A percentile compares a stretch with the other conserved stretches of the same genome.
These are phyloP conservation scores for Gerris lacustris DNA, from an alignment of 2,888 invertebrate genomes.

Conservation along the genomic window DNA sequence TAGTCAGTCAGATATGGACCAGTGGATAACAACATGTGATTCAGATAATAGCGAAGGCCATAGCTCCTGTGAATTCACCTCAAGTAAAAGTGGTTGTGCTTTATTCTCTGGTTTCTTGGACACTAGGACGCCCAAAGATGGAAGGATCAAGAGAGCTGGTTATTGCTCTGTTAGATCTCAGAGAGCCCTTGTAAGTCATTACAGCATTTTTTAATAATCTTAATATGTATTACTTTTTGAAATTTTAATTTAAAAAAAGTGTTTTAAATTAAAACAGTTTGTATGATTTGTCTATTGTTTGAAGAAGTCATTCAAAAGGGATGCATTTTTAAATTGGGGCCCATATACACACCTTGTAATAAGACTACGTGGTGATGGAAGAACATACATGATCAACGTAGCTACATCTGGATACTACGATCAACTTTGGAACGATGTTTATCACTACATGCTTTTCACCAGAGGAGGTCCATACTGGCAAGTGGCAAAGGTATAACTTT, in stretches of 20 bases:
- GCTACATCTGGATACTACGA: constrained; percentile 65
- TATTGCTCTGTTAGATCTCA: constrained; percentile 67
- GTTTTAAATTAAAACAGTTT: too few relatives aligned
- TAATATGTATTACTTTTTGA: constrained; percentile 8
- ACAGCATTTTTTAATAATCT: not conserved
- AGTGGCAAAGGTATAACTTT: constrained; percentile 53
- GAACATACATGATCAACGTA: constrained; percentile 75
- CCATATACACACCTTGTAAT: constrained; percentile 63
- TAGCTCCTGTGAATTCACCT: constrained; percentile 32
- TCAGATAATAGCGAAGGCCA: constrained; percentile 68
- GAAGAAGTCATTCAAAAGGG: constrained; percentile 70
- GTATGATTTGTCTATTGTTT: constrained; percentile 30
- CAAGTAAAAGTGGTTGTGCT: constrained; percentile 56
- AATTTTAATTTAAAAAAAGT: too few relatives aligned
- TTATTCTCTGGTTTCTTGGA: constrained; percentile 59
- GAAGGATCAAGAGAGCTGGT: constrained; percentile 60
- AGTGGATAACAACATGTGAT: constrained; percentile 65
- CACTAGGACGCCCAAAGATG: constrained; percentile 65
- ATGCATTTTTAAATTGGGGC: constrained; percentile 58
- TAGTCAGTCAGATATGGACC: constrained; percentile 47
- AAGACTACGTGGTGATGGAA: constrained; percentile 83
- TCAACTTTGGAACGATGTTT: constrained; percentile 78
- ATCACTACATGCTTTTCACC: constrained; percentile 75
- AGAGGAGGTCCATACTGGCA: constrained; percentile 99
- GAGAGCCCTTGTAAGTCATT: constrained; percentile 46